These are phyloP conservation scores for Ptyas mucosa DNA, from an alignment of 2,113 vertebrate genomes.

Conservation along the genomic window DNA sequence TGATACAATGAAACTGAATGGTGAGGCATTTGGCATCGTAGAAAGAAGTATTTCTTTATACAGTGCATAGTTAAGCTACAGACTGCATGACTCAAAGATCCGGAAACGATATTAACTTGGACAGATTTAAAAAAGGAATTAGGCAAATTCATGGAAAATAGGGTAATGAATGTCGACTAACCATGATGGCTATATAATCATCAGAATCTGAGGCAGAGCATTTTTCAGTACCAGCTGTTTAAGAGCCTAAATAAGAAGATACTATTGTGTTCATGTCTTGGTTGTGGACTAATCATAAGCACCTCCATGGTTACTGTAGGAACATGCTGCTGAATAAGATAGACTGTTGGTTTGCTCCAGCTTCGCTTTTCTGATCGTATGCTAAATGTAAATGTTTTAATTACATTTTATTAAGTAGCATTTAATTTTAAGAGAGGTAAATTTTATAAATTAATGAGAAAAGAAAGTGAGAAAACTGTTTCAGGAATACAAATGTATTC, in stretches of 20 bases:
- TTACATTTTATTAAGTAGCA: conserved; percentile 25
- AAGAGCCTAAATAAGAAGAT: not conserved
- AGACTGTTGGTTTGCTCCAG: not conserved
- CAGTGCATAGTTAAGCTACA: not conserved
- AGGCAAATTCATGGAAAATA: not conserved
- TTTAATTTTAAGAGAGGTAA: conserved; percentile 15
- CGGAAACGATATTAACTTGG: not conserved
- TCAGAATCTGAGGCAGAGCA: not conserved
- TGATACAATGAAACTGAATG: not conserved
- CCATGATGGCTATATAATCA: not conserved
- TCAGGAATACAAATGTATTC: conserved; percentile 49
- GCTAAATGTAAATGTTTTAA: not conserved
- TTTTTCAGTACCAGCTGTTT: not conserved
- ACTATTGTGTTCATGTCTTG: not conserved
- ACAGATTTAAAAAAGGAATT: not conserved
- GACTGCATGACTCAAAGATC: not conserved
- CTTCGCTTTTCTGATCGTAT: not conserved
- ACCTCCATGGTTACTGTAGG: not conserved
- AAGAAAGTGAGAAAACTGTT: conserved; percentile 48
- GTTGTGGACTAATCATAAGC: not conserved
- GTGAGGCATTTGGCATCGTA: not conserved
- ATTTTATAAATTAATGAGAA: conserved; percentile 38
- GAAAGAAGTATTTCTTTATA: not conserved
- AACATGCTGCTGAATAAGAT: not conserved
- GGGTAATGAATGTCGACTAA: not conserved